Conservation (phyloP, 2,797 vertebrate genomes). For the Cynodonichthys magdalenae region DNA sequence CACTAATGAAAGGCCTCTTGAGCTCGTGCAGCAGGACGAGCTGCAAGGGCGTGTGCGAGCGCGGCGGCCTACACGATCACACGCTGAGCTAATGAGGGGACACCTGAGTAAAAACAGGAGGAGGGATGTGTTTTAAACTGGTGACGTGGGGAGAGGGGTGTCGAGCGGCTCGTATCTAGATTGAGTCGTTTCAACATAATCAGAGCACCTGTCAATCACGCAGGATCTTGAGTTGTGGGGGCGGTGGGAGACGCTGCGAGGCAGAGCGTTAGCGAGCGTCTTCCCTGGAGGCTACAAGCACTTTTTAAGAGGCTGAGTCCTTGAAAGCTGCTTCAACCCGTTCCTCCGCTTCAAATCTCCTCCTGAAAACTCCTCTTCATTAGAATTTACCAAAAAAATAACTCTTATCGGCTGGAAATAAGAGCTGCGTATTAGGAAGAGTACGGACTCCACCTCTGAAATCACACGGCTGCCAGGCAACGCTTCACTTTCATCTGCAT, state of each 20-base stretch:
- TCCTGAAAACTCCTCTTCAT: slow-evolving; percentile 51
- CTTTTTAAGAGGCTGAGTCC: slow-evolving; percentile 59
- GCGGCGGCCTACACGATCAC: slow-evolving; percentile 19
- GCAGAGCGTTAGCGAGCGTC: slow-evolving; percentile 34
- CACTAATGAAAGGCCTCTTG: slow-evolving; percentile 44
- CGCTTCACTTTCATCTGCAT: slow-evolving; percentile 46
- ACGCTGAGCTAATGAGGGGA: slow-evolving; percentile 33
- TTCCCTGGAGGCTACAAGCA: slow-evolving; percentile 64
- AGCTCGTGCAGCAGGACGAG: slow-evolving; percentile 20
- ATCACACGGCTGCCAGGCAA: slow-evolving; percentile 13
- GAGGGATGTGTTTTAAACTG: not conserved
- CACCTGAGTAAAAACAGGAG: not conserved
- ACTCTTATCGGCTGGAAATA: slow-evolving; percentile 53
- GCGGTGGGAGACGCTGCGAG: slow-evolving; percentile 31
- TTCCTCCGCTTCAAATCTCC: slow-evolving; percentile 32
- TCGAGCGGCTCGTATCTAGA: slow-evolving; percentile 46
- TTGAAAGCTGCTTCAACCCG: slow-evolving; percentile 50
- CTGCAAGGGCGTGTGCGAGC: slow-evolving; percentile 30
- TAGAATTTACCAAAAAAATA: slow-evolving; percentile 39
- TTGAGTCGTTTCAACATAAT: slow-evolving; percentile 61
- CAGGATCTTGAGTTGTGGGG: slow-evolving; percentile 63
- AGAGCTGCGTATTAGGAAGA: slow-evolving; percentile 31
- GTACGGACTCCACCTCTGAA: slow-evolving; percentile 35
- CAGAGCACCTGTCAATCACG: slow-evolving; percentile 69
- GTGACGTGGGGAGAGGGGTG: not conserved